These are phyloP conservation scores for Automeris io DNA, from an alignment of 2,888 invertebrate genomes.

Conservation along the genomic window DNA sequence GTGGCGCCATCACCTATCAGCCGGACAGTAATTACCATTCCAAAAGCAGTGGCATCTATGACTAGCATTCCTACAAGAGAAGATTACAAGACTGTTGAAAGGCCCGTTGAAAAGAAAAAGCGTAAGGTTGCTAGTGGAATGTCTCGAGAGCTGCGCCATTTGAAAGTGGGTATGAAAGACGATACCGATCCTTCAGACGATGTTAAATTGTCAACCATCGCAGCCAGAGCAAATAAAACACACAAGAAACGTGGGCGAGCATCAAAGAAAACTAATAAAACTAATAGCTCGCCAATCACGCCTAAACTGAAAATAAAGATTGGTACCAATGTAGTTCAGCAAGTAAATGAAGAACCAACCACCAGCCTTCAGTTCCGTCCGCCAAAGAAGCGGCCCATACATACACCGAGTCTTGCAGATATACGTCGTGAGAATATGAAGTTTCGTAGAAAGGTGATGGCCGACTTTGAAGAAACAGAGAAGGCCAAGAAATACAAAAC, in stretches of 20 bases:
- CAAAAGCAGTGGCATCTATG: slow-evolving; percentile 93
- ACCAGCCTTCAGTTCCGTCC: slow-evolving; percentile 79
- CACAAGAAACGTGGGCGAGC: slow-evolving; percentile 52
- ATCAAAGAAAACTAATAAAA: slow-evolving; percentile 36
- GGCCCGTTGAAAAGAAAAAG: slow-evolving; percentile 83
- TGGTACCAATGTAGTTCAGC: slow-evolving; percentile 76
- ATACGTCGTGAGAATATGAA: slow-evolving; percentile 91
- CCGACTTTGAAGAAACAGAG: slow-evolving; percentile 85
- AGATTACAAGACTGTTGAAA: slow-evolving; percentile 84
- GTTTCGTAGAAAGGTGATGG: slow-evolving; percentile 89
- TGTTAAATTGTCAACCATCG: slow-evolving; percentile 40
- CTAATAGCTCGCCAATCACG: slow-evolving; percentile 54
- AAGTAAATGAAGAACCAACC: slow-evolving; percentile 59
- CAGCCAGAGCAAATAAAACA: slow-evolving; percentile 28
- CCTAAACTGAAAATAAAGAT: slow-evolving; percentile 89
- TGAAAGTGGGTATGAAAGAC: slow-evolving; percentile 77
- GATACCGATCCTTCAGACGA: slow-evolving; percentile 68
- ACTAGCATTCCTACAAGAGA: slow-evolving; percentile 91
- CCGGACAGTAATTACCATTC: slow-evolving; percentile 87
- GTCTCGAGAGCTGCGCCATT: slow-evolving; percentile 79
- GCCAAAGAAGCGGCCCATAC: slow-evolving; percentile 85
- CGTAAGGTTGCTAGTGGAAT: slow-evolving; percentile 72
- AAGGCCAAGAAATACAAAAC: slow-evolving; percentile 66
- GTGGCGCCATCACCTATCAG: slow-evolving; percentile 78
- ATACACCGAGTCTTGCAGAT: slow-evolving; percentile 86